These are phyloP conservation scores for Oryzaephilus surinamensis DNA, from an alignment of 1,140 invertebrate species.

Conservation along the genomic window DNA sequence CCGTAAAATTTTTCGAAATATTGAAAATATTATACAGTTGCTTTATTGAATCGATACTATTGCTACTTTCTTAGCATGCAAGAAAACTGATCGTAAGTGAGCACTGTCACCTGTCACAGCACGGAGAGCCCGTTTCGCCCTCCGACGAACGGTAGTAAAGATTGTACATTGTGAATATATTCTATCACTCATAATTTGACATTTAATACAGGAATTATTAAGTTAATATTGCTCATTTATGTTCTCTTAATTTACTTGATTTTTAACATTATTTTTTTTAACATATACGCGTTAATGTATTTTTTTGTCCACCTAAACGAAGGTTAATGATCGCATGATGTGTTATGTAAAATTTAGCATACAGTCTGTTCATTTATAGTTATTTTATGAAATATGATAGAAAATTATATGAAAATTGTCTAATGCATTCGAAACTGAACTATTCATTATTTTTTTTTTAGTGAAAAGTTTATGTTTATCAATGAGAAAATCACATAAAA, in stretches of 20 bases:
- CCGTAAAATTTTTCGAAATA: too few species aligned
- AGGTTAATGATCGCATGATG: too few species aligned
- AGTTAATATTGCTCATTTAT: constrained; percentile 34
- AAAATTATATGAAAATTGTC: too few species aligned
- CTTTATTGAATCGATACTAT: constrained; percentile 4
- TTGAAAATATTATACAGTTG: too few species aligned
- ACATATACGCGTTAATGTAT: constrained; percentile 13
- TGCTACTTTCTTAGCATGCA: constrained; percentile 9
- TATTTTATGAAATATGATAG: too few species aligned
- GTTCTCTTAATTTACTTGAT: constrained; percentile 23
- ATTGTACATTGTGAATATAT: constrained; percentile 15
- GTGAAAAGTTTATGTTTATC: too few species aligned
- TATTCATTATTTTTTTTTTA: too few species aligned
- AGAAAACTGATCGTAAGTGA: constrained; percentile 17
- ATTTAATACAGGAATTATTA: constrained; percentile 31
- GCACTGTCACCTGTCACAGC: constrained; percentile 16
- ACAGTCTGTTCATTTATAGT: too few species aligned
- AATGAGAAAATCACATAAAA: too few species aligned
- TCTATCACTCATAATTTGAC: constrained; percentile 37
- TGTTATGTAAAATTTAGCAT: too few species aligned
- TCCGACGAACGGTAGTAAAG: constrained; percentile 9
- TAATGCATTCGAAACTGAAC: too few species aligned
- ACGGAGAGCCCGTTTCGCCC: constrained; percentile 15
- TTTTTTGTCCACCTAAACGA: constrained; percentile 12
- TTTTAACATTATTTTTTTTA: too few species aligned